Base-by-base conservation (phyloP, 1,140 invertebrate genomes). In the Hyles euphorbiae region DNA sequence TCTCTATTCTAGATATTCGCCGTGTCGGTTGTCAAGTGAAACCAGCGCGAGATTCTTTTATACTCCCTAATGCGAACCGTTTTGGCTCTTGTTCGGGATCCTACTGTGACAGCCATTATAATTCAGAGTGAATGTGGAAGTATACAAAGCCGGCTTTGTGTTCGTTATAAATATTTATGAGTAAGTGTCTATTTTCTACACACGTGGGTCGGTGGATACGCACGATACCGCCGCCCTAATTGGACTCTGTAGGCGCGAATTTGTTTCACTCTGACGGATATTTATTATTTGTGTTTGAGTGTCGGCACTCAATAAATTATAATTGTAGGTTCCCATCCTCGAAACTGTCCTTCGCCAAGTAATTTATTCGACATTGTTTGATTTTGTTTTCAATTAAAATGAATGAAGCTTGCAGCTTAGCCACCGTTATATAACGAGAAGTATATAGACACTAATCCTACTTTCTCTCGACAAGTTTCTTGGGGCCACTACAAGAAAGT, bases 391-490 rank as follows among this genome's bases (percentile, higher is more conserved):
- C 36, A 40, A 40, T 40, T 40, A 40, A 40, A 40, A 5, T 40
- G 36, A 40, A 40, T 40, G 36, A 40, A 40, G 36, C 36, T 52
- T 52, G 34, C n/a, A 52, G 33, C 46, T 48, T 64, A 34, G 57
- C 70, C 60, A 68, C 56, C 64, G 67, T 86, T 83, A 83, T 81
- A 79, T 84, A 84, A 83, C 61, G 72, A 53, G 33, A 10, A 8
- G 22, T 71, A 72, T 69, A 73, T 61, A 76, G 74, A 83, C 79
- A 77, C 74, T 74, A 76, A 78, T 78, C 82, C 82, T 83, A 88
- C 85, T 88, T 87, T 88, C 83, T 84, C 85, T 84, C 79, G 81
- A 85, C 82, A 83, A 82, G 82, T 80, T 85, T 85, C 78, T 83
- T 81, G 76, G 78, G 81, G 83, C 76, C 75, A 83, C 75, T 73